Percentiles rank a stretch among this genome's conserved stretches.
phyloP scores from a whole-genome alignment of 2,797 vertebrate species.

The Miichthys miiuy region DNA sequence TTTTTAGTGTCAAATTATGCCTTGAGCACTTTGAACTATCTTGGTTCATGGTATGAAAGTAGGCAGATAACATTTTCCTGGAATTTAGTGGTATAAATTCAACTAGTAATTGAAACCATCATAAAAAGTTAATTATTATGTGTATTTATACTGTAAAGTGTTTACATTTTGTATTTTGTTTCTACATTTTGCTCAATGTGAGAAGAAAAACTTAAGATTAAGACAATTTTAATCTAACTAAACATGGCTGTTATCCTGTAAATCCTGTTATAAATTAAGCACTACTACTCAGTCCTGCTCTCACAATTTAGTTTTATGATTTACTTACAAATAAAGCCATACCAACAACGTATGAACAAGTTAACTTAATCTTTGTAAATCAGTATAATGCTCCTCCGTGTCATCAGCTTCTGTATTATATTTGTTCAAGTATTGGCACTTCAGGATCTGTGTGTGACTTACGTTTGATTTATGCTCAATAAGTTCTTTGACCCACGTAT shows the following conservation, averaged over 20 bases:
- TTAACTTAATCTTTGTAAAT: not conserved
- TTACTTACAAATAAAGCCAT: not conserved
- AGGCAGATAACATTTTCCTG: not conserved
- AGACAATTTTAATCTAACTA: not conserved
- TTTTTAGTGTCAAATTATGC: not conserved
- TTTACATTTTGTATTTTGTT: not conserved
- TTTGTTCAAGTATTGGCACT: too few relatives aligned
- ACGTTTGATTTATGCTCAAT: not conserved
- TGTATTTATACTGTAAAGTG: not conserved
- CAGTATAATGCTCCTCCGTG: not conserved
- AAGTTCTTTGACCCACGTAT: slow-evolving; percentile 1
- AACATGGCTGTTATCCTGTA: not conserved
- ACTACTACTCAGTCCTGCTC: not conserved
- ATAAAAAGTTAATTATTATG: not conserved
- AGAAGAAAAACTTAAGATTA: not conserved
- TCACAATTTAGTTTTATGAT: not conserved
- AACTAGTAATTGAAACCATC: not conserved
- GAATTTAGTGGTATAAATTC: not conserved
- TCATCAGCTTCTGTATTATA: not conserved
- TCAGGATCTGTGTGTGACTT: not conserved
- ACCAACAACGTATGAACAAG: not conserved
- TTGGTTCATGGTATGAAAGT: not conserved
- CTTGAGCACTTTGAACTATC: not conserved
- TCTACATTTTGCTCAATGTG: not conserved
- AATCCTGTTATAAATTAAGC: not conserved